Conservation (phyloP, 2,797 vertebrate species). For the Lateolabrax maculatus region DNA sequence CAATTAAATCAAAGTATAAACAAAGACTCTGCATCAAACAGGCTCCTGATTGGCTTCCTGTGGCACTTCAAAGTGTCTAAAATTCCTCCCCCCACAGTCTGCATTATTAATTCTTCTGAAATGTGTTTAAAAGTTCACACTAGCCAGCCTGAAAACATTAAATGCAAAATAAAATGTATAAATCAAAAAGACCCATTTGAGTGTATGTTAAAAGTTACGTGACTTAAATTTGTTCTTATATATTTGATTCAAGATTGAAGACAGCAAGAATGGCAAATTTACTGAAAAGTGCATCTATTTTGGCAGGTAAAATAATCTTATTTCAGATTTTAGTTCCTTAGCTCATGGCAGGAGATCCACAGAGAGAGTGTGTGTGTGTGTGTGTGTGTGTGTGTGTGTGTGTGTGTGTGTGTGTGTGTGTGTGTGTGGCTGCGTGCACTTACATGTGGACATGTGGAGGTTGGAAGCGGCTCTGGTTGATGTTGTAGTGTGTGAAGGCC, state of each 20-base stretch:
- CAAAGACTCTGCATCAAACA: slow-evolving; percentile 40
- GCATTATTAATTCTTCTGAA: background rate
- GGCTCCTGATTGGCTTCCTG: slow-evolving; percentile 42
- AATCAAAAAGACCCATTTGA: background rate
- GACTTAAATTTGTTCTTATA: background rate
- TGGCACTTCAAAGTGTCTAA: background rate
- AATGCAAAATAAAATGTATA: background rate
- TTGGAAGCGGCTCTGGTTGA: slow-evolving; percentile 99
- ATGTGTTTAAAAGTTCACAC: background rate
- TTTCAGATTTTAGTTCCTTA: background rate
- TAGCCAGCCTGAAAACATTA: background rate
- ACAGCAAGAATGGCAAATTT: background rate
- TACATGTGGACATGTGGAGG: slow-evolving; percentile 97
- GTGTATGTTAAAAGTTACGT: background rate
- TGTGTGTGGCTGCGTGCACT: slow-evolving; percentile 75
- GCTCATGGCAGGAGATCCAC: slow-evolving; percentile 5
- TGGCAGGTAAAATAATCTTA: background rate
- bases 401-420: slow-evolving; percentile 8
- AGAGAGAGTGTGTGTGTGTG: too few relatives aligned
- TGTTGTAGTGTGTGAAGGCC: slow-evolving; percentile 98
- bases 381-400: background rate
- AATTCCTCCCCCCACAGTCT: background rate
- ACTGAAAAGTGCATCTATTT: background rate
- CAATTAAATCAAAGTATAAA: slow-evolving; percentile 55
- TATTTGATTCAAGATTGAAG: background rate